Evolutionary conservation across 35 echinoderm and acorn worm genomes (phyloP).

Genomic region (Heliocidaris tuberculata): DNA sequence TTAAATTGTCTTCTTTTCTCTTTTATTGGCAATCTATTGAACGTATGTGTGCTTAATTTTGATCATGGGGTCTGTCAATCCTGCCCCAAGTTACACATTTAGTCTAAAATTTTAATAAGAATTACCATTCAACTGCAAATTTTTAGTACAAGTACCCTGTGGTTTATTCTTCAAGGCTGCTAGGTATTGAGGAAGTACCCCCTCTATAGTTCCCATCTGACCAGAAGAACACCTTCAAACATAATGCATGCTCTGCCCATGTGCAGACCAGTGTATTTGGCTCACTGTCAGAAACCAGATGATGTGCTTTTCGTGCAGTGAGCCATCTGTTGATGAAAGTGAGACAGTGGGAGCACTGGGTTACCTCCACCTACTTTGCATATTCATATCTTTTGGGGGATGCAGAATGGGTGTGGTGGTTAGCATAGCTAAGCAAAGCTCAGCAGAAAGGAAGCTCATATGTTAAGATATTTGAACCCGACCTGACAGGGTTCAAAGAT

Average conservation of each 20-base stretch:
- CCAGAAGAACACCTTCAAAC: conserved; percentile 31
- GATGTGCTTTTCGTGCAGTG: neutral
- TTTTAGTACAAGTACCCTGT: too few relatives aligned
- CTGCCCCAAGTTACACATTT: too few relatives aligned
- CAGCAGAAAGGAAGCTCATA: conserved; percentile 33
- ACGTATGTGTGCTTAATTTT: too few relatives aligned
- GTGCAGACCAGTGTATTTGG: neutral
- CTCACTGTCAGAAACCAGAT: neutral
- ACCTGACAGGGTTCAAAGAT: conserved; percentile 4
- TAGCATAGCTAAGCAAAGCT: conserved; percentile 17
- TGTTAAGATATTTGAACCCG: conserved; percentile 40
- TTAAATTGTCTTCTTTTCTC: too few relatives aligned
- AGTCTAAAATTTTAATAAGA: too few relatives aligned
- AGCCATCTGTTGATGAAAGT: conserved; percentile 31
- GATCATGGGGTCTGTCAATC: too few relatives aligned
- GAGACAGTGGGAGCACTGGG: neutral
- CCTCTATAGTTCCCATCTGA: neutral
- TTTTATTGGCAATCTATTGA: too few relatives aligned
- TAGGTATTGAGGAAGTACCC: neutral
- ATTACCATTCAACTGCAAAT: too few relatives aligned
- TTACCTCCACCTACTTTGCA: conserved; percentile 5
- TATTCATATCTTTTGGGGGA: neutral
- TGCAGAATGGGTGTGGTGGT: conserved; percentile 14
- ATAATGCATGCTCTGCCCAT: neutral
- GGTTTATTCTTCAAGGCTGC: neutral